Evolutionary conservation across 2,888 invertebrate genomes (phyloP).

Genomic region (Diaphora mendica): DNA sequence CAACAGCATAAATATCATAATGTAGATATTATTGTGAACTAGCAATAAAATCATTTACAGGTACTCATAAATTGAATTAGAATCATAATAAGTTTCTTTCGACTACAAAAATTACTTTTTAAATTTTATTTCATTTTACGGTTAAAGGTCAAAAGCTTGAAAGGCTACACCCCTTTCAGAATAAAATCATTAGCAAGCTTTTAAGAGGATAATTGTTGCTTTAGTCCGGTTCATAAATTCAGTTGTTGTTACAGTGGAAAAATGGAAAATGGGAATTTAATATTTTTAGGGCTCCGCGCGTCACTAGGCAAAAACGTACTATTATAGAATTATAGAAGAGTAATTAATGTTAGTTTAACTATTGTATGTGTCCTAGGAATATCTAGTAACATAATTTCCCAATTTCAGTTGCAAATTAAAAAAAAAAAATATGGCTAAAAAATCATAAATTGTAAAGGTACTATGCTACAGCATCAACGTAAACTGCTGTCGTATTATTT

Average conservation of each 20-base stretch:
- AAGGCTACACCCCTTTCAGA: slow-evolving; percentile 26
- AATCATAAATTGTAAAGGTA: too few relatives aligned
- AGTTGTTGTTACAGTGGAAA: slow-evolving; percentile 1
- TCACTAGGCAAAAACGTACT: not conserved
- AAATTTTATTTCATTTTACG: slow-evolving; percentile 19
- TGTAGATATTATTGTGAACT: too few relatives aligned
- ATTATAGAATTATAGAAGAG: not conserved
- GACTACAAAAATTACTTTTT: not conserved
- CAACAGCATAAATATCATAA: too few relatives aligned
- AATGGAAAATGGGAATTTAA: not conserved
- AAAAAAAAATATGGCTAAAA: too few relatives aligned
- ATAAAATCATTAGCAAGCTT: slow-evolving; percentile 28
- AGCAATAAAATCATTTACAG: too few relatives aligned
- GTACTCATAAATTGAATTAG: not conserved
- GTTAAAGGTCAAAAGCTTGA: slow-evolving; percentile 28
- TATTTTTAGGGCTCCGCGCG: not conserved
- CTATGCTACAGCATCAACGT: too few relatives aligned
- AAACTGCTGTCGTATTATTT: too few relatives aligned
- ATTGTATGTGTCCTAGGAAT: not conserved
- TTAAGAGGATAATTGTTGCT: slow-evolving; percentile 17
- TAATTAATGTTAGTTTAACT: not conserved
- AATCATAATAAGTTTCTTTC: not conserved
- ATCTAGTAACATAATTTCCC: not conserved
- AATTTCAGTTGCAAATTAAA: not conserved
- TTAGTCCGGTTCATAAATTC: slow-evolving; percentile 18